These are phyloP conservation scores for Hemicrepidius hirtus DNA, from an alignment of 2,888 invertebrate genomes.

Conservation along the genomic window DNA sequence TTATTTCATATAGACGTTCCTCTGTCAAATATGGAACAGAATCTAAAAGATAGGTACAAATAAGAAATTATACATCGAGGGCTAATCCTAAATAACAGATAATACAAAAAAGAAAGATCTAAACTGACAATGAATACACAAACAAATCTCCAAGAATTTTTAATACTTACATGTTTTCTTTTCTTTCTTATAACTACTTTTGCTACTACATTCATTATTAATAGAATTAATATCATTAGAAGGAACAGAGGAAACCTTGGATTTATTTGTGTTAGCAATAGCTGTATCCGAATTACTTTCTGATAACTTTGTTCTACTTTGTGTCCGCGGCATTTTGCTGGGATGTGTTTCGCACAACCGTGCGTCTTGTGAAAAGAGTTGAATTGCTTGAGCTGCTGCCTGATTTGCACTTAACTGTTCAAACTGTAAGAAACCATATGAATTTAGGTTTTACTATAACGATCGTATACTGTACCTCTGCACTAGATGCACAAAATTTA, in stretches of 20 bases:
- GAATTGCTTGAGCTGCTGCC: conserved; percentile 92
- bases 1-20: conserved; percentile 82
- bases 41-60: conserved; percentile 58
- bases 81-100: too few relatives aligned
- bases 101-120: too few relatives aligned
- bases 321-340: conserved; percentile 82
- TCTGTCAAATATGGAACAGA: conserved; percentile 80
- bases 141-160: neutral
- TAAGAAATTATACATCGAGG: too few relatives aligned
- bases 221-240: conserved; percentile 64
- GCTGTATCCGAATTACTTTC: conserved; percentile 48
- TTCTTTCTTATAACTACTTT: conserved; percentile 46
- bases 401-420: conserved; percentile 87
- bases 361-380: conserved; percentile 89
- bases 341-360: conserved; percentile 86
- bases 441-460: neutral
- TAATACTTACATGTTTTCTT: conserved; percentile 37
- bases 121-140: neutral
- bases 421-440: conserved; percentile 20
- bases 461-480: conserved; percentile 76
- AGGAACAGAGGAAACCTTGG: conserved; percentile 54
- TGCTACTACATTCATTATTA: conserved; percentile 61
- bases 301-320: conserved; percentile 57
- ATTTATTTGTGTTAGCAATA: conserved; percentile 42
- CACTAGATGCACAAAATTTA: conserved; percentile 92